Percentiles rank a stretch among this genome's conserved stretches.
Conservation (phyloP, 1,140 invertebrate species). For the Pseudachorutes palmiensis region DNA sequence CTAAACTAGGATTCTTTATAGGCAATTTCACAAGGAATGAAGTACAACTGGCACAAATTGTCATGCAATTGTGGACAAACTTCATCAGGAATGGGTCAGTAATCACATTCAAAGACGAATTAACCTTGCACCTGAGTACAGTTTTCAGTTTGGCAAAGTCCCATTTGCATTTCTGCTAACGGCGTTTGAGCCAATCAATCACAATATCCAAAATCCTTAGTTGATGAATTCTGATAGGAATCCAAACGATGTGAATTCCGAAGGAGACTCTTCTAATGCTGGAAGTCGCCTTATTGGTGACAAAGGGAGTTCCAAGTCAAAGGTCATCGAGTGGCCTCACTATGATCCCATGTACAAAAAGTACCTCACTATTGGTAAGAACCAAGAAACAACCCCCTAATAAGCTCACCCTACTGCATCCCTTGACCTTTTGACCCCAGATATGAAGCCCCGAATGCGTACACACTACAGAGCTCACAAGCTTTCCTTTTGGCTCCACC, state of each 20-base stretch:
- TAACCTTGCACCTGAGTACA: no score
- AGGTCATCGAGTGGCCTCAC: constrained; percentile 70
- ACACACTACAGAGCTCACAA: constrained; percentile 90
- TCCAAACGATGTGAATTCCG: constrained; percentile 60
- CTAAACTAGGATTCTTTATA: constrained; percentile 60
- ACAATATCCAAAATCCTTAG: no score
- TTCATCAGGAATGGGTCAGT: constrained; percentile 94
- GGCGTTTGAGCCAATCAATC: no score
- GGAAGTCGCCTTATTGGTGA: constrained; percentile 23
- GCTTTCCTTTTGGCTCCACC: constrained; percentile 91
- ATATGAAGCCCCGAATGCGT: constrained; percentile 77
- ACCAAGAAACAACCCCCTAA: neutral
- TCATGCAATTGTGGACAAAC: constrained; percentile 93
- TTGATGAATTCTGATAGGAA: no score
- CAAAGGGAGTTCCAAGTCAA: constrained; percentile 32
- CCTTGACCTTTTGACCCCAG: constrained; percentile 46
- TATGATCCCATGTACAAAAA: constrained; percentile 87
- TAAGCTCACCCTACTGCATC: neutral
- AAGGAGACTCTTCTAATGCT: constrained; percentile 15
- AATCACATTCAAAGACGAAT: no score
- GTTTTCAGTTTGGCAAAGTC: no score
- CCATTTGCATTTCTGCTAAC: no score
- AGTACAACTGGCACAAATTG: constrained; percentile 75
- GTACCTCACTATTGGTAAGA: constrained; percentile 76
- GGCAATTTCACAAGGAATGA: constrained; percentile 85